phyloP scores from a whole-genome alignment of 2,888 invertebrate genomes.

The Perithous albicinctus region DNA sequence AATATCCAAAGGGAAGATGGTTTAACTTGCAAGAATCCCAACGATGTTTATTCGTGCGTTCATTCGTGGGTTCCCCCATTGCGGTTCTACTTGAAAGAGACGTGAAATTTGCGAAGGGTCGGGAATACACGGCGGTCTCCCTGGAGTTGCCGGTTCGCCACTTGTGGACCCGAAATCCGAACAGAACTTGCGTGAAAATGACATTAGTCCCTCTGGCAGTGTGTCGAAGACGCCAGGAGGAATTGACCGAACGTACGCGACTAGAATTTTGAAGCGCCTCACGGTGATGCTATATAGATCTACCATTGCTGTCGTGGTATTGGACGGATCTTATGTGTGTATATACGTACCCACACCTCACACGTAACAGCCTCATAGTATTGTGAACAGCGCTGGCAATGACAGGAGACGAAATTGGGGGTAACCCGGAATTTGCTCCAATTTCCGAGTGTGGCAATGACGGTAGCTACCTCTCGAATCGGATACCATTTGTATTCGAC shows the following conservation, averaged over 20 bases:
- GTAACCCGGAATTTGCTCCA: slow-evolving; percentile 63
- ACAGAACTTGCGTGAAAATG: slow-evolving; percentile 63
- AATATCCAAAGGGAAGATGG: neutral
- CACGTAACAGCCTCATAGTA: slow-evolving; percentile 46
- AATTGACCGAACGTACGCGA: slow-evolving; percentile 67
- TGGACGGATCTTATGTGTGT: slow-evolving; percentile 4
- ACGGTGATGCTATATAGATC: neutral
- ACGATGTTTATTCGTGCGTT: slow-evolving; percentile 40
- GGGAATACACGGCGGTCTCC: neutral
- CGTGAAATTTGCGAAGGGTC: slow-evolving; percentile 26
- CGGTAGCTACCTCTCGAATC: slow-evolving; percentile 62
- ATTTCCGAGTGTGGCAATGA: slow-evolving; percentile 63
- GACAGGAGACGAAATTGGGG: neutral
- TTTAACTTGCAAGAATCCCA: neutral
- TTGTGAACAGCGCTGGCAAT: slow-evolving; percentile 29
- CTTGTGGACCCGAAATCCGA: slow-evolving; percentile 57
- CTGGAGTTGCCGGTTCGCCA: slow-evolving; percentile 41
- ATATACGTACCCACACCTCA: slow-evolving; percentile 5
- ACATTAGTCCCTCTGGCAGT: slow-evolving; percentile 55
- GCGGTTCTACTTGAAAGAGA: slow-evolving; percentile 19
- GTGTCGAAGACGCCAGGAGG: slow-evolving; percentile 50
- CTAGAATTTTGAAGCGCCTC: slow-evolving; percentile 41
- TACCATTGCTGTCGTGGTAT: neutral
- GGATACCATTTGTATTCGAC: slow-evolving; percentile 67
- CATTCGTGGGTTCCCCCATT: neutral